Evolutionary conservation across 2,797 vertebrate genomes (phyloP).

Genomic region (Percopsis omiscomaycus): DNA sequence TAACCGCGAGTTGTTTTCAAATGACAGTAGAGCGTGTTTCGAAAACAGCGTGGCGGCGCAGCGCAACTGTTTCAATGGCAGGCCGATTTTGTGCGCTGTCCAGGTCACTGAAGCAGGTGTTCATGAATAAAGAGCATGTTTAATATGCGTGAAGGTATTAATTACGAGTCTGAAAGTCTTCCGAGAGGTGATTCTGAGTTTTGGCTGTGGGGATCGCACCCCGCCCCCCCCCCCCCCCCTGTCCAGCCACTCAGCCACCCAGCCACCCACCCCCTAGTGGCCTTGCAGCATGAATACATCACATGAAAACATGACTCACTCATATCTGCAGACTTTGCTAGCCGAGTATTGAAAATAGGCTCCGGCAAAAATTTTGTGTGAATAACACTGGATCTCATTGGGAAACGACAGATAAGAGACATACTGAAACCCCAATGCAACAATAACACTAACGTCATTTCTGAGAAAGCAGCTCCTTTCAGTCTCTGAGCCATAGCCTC

Average conservation of each 20-base stretch:
- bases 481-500: no score
- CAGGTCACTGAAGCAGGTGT: conserved; percentile 71
- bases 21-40: conserved; percentile 25
- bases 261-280: conserved; percentile 23
- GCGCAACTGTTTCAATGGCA: conserved; percentile 56
- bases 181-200: conserved; percentile 57
- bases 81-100: conserved; percentile 36
- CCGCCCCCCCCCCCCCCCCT: conserved; percentile 22
- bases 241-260: not conserved
- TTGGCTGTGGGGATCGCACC: conserved; percentile 38
- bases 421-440: no score
- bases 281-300: conserved; percentile 20
- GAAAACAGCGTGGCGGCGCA: conserved; percentile 5
- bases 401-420: no score
- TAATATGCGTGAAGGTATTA: conserved; percentile 72
- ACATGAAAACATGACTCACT: conserved; percentile 17
- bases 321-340: conserved; percentile 2
- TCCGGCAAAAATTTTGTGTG: no score
- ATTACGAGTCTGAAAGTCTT: conserved; percentile 66
- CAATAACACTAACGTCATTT: no score
- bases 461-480: no score
- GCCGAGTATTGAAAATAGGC: no score
- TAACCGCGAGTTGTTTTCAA: conserved; percentile 29
- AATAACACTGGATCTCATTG: no score
- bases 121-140: conserved; percentile 75